A percentile compares a stretch with the other conserved stretches of the same genome.
These are phyloP conservation scores for Lophius piscatorius DNA, from an alignment of 2,113 vertebrate genomes.

Conservation along the genomic window DNA sequence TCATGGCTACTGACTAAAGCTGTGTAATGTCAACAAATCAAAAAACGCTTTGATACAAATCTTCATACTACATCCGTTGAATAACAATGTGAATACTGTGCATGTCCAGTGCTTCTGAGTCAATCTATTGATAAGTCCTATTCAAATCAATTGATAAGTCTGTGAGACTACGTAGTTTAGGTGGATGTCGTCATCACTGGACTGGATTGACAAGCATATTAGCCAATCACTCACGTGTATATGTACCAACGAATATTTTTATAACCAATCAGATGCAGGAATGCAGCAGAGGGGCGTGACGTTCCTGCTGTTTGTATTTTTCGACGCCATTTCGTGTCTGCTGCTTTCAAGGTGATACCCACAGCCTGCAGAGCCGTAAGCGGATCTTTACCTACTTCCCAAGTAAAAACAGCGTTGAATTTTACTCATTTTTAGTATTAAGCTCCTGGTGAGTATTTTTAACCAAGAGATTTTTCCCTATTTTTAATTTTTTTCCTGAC, in stretches of 20 bases:
- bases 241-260: fast-evolving
- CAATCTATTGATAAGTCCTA: background rate
- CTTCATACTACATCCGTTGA: too few relatives aligned
- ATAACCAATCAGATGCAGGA: constrained; percentile 35
- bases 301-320: background rate
- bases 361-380: constrained; percentile 34
- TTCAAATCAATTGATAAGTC: background rate
- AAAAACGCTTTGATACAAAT: too few relatives aligned
- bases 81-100: too few relatives aligned
- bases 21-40: too few relatives aligned
- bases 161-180: background rate
- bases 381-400: constrained; percentile 54
- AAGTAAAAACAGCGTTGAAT: constrained; percentile 69
- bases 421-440: constrained; percentile 82
- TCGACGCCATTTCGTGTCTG: constrained; percentile 79
- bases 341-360: constrained; percentile 66
- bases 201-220: background rate
- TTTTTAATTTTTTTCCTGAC: constrained; percentile 71
- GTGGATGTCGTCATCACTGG: background rate
- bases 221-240: constrained; percentile 18
- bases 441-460: constrained; percentile 86
- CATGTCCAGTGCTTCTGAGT: too few relatives aligned
- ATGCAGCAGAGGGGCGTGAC: constrained; percentile 24
- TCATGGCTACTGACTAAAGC: too few relatives aligned
- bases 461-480: constrained; percentile 74